These are phyloP conservation scores for Pyrocoelia pectoralis DNA, from an alignment of 2,888 invertebrate species.

Conservation along the genomic window DNA sequence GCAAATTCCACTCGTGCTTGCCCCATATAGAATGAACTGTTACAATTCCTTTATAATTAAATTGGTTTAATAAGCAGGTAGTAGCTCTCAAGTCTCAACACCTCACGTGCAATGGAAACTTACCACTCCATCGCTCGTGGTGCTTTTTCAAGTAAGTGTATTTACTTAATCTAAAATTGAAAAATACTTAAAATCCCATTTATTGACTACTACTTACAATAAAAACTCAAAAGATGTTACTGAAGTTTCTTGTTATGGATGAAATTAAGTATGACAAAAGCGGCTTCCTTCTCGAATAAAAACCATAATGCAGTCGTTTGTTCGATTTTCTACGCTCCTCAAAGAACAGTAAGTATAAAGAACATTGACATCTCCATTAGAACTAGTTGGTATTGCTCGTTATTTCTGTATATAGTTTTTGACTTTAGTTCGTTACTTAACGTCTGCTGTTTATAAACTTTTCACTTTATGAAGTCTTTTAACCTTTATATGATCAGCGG, in stretches of 20 bases:
- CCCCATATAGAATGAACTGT: conserved; percentile 27
- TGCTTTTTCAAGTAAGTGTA: not conserved
- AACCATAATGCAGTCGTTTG: conserved; percentile 49
- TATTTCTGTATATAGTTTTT: conserved; percentile 46
- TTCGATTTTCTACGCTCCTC: conserved; percentile 54
- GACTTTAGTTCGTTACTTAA: conserved; percentile 41
- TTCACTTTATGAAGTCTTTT: conserved; percentile 40
- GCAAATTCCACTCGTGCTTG: conserved; percentile 29
- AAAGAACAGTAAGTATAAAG: conserved; percentile 45
- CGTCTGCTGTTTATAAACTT: conserved; percentile 42
- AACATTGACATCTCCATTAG: conserved; percentile 49
- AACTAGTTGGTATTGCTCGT: conserved; percentile 44
- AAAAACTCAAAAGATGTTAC: conserved; percentile 20
- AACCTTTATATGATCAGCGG: conserved; percentile 19
- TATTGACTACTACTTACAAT: not conserved
- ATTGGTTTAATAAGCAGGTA: conserved; percentile 27
- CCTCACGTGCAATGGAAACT: no score
- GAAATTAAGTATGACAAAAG: conserved; percentile 49
- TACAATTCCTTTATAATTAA: conserved; percentile 34
- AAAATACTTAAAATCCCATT: not conserved
- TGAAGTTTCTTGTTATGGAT: conserved; percentile 26
- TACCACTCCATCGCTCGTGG: no score
- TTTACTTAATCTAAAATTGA: not conserved
- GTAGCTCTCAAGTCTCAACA: no score
- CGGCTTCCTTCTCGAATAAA: conserved; percentile 48